These are phyloP conservation scores for Chaetodon trifasciatus DNA, from an alignment of 2,797 vertebrate genomes.

Conservation along the genomic window DNA sequence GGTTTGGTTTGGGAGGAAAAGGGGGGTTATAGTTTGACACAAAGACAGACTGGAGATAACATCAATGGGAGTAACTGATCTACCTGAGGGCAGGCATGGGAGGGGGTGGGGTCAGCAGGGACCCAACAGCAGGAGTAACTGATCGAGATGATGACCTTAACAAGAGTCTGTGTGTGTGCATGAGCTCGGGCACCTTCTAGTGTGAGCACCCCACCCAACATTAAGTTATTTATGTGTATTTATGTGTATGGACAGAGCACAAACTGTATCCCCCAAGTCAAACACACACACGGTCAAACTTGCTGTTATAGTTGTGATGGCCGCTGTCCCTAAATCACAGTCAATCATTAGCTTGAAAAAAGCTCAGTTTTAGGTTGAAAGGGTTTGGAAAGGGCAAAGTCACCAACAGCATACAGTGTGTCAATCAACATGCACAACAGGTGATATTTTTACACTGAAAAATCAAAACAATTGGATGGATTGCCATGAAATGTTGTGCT, in stretches of 20 bases:
- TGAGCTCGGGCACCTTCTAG: too few species aligned
- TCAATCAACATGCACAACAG: too few species aligned
- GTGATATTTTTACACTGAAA: not conserved
- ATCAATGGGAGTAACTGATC: not conserved
- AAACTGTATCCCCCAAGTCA: too few species aligned
- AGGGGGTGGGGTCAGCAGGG: not conserved
- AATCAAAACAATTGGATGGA: not conserved
- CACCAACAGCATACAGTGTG: too few species aligned
- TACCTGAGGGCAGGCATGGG: not conserved
- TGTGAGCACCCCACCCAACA: too few species aligned
- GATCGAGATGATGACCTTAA: too few species aligned
- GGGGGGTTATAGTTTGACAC: conserved; percentile 2
- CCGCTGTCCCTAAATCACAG: not conserved
- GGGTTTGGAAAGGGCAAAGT: too few species aligned
- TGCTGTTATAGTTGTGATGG: not conserved
- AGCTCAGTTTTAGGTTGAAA: too few species aligned
- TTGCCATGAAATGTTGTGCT: not conserved
- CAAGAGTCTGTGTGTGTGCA: too few species aligned
- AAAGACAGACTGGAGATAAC: conserved; percentile 1
- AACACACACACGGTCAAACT: too few species aligned
- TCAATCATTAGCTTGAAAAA: not conserved
- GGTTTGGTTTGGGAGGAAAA: not conserved
- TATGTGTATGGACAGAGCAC: too few species aligned
- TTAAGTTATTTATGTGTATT: too few species aligned
- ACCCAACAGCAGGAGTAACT: not conserved